Percentiles rank a stretch among this genome's conserved stretches.
These are phyloP conservation scores for Nephrotoma guestfalica DNA, from an alignment of 2,888 invertebrate species.

Conservation along the genomic window DNA sequence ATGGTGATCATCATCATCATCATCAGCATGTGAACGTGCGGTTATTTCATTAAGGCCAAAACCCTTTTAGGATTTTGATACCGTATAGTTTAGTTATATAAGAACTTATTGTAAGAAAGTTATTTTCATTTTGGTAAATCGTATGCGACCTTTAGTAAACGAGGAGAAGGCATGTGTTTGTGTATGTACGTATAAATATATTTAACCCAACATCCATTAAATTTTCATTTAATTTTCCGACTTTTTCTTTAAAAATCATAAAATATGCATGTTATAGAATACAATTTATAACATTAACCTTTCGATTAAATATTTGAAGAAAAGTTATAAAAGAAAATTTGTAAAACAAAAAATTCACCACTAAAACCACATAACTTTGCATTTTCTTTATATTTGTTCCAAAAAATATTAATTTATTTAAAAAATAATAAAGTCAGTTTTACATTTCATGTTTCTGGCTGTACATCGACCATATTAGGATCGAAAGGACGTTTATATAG, in stretches of 20 bases:
- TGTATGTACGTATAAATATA: neutral
- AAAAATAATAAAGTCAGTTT: neutral
- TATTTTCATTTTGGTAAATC: neutral
- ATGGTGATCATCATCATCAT: neutral
- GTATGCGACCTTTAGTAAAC: neutral
- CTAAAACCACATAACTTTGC: neutral
- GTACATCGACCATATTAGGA: neutral
- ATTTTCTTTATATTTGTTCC: neutral
- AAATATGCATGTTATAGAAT: neutral
- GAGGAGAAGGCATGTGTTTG: neutral
- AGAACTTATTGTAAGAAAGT: neutral
- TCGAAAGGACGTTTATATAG: neutral
- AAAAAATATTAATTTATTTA: neutral
- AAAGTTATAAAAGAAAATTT: neutral
- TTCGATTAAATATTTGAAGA: neutral
- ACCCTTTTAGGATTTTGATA: neutral
- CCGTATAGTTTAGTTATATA: neutral
- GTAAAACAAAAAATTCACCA: neutral
- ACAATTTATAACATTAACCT: neutral
- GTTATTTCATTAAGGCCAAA: neutral
- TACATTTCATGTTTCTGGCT: neutral
- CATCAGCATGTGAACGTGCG: neutral
- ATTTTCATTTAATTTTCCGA: neutral
- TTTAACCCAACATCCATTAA: neutral
- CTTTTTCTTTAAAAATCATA: neutral